Evolutionary conservation across 1,140 invertebrate genomes (phyloP).

Genomic region (Zaprionus davidi): DNA sequence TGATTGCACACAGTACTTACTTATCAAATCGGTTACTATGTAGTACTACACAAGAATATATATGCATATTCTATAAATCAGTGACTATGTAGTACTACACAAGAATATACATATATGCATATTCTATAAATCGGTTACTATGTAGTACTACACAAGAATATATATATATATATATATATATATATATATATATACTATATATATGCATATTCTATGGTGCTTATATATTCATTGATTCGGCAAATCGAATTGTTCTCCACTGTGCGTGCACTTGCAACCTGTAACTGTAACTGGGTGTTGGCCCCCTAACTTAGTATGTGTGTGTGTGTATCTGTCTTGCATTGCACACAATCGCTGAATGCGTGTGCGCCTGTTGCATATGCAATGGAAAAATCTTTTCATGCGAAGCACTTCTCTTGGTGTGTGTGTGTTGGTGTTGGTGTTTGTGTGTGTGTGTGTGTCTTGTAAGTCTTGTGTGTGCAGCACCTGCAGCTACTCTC

Average conservation of each 20-base stretch:
- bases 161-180: not conserved
- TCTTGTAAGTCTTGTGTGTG: constrained; percentile 14
- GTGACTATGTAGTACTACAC: not conserved
- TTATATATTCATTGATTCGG: not conserved
- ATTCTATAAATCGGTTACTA: not conserved
- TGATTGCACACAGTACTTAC: not conserved
- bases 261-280: not conserved
- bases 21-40: too few species aligned
- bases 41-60: not conserved
- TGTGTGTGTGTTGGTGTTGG: not conserved
- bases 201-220: not conserved
- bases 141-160: not conserved
- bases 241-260: not conserved
- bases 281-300: constrained; percentile 48
- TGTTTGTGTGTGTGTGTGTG: not conserved
- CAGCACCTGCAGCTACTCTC: not conserved
- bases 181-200: not conserved
- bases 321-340: constrained; percentile 18
- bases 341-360: not conserved
- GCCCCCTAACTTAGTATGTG: constrained; percentile 21
- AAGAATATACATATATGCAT: not conserved
- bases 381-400: constrained; percentile 21
- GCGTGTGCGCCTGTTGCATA: constrained; percentile 27
- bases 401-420: not conserved
- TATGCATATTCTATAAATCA: not conserved